phyloP scores from a whole-genome alignment of 2,113 vertebrate genomes.

The Xerus inauris region DNA sequence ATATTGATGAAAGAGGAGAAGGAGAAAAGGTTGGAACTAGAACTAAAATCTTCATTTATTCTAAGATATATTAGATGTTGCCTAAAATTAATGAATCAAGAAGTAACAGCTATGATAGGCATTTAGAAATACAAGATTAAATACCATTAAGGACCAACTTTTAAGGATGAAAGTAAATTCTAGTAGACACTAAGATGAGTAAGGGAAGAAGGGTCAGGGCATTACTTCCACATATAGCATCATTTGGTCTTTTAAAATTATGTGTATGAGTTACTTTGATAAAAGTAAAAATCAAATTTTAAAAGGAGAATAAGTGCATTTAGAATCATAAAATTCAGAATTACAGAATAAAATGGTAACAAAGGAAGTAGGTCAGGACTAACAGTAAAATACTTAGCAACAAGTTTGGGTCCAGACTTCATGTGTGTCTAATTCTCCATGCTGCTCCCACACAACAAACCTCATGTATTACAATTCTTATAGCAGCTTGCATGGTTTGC shows the following conservation, averaged over 20 bases:
- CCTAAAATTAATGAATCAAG: not conserved
- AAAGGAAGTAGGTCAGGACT: not conserved
- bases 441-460: not conserved
- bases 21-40: not conserved
- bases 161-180: not conserved
- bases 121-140: not conserved
- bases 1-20: not conserved
- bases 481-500: not conserved
- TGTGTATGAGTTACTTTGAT: not conserved
- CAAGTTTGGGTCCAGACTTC: not conserved
- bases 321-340: not conserved
- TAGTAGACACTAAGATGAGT: not conserved
- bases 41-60: not conserved
- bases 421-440: not conserved
- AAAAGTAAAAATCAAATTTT: not conserved
- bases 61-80: not conserved
- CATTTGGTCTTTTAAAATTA: constrained; percentile 16
- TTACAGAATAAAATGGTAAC: not conserved
- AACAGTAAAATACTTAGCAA: not conserved
- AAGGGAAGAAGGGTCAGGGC: not conserved
- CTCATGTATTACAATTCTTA: not conserved
- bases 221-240: not conserved
- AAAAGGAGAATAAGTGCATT: not conserved
- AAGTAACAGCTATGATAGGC: not conserved
- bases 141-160: not conserved